Conservation (phyloP, 1,140 invertebrate species). For the Drosophila subpulchrella region DNA sequence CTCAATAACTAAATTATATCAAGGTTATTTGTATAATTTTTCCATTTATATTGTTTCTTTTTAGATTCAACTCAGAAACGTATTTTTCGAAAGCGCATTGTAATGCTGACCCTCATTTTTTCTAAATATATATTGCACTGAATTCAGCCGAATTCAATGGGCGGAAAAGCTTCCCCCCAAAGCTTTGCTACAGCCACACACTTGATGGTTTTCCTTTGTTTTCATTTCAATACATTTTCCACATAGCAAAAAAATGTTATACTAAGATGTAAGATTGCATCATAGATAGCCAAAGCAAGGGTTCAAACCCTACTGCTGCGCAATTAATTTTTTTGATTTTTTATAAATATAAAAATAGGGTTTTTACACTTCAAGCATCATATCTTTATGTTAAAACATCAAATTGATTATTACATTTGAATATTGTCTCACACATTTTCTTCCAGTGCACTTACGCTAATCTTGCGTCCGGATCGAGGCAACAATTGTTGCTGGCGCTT, state of each 20-base stretch:
- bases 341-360: too few species aligned
- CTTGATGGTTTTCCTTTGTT: conserved; percentile 18
- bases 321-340: too few species aligned
- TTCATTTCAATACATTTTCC: conserved; percentile 3
- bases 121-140: conserved; percentile 5
- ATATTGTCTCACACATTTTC: not conserved
- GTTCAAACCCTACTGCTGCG: too few species aligned
- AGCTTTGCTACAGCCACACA: conserved; percentile 12
- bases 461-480: conserved; percentile 62
- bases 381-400: not conserved
- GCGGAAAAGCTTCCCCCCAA: conserved; percentile 7
- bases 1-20: too few species aligned
- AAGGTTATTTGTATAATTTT: too few species aligned
- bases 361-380: too few species aligned
- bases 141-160: conserved; percentile 4
- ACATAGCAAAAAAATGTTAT: not conserved
- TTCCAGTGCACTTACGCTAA: conserved; percentile 65
- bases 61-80: not conserved
- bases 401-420: too few species aligned
- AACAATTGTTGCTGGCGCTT: conserved; percentile 67
- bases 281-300: too few species aligned
- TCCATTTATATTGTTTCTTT: too few species aligned
- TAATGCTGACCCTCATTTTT: conserved; percentile 7
- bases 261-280: too few species aligned
- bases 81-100: not conserved